These are phyloP conservation scores for Ptychadena robeensis DNA, from an alignment of 2,797 vertebrate species.

Conservation along the genomic window DNA sequence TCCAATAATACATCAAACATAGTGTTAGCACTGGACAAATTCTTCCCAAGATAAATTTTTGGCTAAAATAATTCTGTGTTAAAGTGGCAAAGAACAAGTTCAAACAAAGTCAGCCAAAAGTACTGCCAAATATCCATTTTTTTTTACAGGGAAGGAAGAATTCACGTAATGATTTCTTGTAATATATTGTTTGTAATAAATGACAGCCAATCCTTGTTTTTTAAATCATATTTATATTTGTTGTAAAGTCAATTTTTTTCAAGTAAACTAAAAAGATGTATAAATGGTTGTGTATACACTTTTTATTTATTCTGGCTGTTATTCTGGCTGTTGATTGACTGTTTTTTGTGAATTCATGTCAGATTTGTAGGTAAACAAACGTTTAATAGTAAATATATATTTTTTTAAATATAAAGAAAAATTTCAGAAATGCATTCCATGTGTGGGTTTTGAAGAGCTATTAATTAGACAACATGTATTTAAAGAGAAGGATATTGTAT, in stretches of 20 bases:
- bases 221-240: slow-evolving; percentile 84
- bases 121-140: slow-evolving; percentile 41
- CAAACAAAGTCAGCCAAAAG: not conserved
- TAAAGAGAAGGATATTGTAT: too few relatives aligned
- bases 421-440: too few relatives aligned
- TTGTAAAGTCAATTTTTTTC: slow-evolving; percentile 76
- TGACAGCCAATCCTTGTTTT: slow-evolving; percentile 77
- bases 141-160: slow-evolving; percentile 41
- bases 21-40: slow-evolving; percentile 39
- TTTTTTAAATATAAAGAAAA: too few relatives aligned
- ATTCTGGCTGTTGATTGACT: too few relatives aligned
- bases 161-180: slow-evolving; percentile 52
- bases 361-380: too few relatives aligned
- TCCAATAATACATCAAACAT: slow-evolving; percentile 16
- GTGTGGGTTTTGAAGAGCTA: too few relatives aligned
- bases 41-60: slow-evolving; percentile 30
- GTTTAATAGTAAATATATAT: too few relatives aligned
- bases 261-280: slow-evolving; percentile 76
- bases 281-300: slow-evolving; percentile 30
- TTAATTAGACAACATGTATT: too few relatives aligned
- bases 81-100: slow-evolving; percentile 29
- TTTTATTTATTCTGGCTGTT: too few relatives aligned
- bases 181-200: slow-evolving; percentile 83
- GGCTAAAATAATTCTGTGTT: not conserved
- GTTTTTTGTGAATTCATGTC: too few relatives aligned